Evolutionary conservation across 2,797 vertebrate species (phyloP).

Genomic region (Platalea minor): DNA sequence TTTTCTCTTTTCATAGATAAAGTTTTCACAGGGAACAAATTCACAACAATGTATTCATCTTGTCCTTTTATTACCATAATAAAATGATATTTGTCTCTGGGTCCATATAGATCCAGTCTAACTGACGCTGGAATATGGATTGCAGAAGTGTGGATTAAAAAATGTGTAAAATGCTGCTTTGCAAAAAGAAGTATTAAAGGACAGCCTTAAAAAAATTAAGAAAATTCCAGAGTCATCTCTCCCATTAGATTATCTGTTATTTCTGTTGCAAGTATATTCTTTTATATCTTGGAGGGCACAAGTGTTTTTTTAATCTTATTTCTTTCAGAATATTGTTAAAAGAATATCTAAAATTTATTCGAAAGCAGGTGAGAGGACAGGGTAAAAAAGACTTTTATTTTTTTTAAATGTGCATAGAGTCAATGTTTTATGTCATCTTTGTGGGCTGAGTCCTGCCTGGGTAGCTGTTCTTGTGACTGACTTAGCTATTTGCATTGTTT

Average conservation of each 20-base stretch:
- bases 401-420: background rate
- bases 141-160: background rate
- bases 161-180: background rate
- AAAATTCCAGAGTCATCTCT: background rate
- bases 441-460: background rate
- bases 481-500: background rate
- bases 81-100: background rate
- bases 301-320: background rate
- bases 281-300: background rate
- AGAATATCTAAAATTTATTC: background rate
- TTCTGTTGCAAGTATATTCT: background rate
- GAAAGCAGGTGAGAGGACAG: background rate
- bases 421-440: background rate
- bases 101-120: background rate
- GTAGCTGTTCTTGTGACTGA: background rate
- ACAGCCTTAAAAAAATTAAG: background rate
- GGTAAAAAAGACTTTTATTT: background rate
- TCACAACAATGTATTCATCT: background rate
- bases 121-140: background rate
- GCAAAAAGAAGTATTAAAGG: background rate
- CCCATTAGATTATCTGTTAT: background rate
- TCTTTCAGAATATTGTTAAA: background rate
- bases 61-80: background rate
- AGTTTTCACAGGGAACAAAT: conserved; percentile 2
- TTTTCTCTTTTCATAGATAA: background rate